phyloP scores from a whole-genome alignment of 2,888 invertebrate genomes.

The Nomada lathburiana region DNA sequence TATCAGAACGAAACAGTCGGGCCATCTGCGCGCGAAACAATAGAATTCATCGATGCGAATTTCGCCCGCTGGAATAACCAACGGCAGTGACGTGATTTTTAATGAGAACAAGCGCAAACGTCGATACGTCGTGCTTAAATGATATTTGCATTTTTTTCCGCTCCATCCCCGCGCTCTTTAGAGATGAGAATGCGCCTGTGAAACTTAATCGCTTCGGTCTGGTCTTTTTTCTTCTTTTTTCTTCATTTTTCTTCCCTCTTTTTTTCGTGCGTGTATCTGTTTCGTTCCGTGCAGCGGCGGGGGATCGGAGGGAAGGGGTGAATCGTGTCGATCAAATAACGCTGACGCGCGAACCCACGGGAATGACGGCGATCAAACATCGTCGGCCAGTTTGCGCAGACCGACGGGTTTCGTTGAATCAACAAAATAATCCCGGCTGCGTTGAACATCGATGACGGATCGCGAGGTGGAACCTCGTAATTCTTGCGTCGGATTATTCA shows the following conservation, averaged over 20 bases:
- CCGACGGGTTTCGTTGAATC: constrained; percentile 62
- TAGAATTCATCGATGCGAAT: neutral
- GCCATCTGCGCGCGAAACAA: neutral
- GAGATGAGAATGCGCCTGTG: constrained; percentile 5
- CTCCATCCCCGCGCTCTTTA: constrained; percentile 3
- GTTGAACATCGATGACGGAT: constrained; percentile 39
- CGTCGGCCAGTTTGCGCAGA: constrained; percentile 16
- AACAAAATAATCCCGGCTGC: constrained; percentile 59
- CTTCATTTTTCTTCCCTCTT: neutral
- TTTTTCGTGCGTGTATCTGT: too few species aligned
- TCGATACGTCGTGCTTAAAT: constrained; percentile 15
- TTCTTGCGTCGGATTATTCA: constrained; percentile 28
- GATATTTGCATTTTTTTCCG: constrained; percentile 27
- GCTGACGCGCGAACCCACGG: constrained; percentile 43
- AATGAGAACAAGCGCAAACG: constrained; percentile 6
- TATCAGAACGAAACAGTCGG: neutral
- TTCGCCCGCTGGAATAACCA: neutral
- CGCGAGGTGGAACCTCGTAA: constrained; percentile 15
- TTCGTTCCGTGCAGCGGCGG: neutral
- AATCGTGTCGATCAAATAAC: constrained; percentile 53
- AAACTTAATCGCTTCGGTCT: constrained; percentile 23
- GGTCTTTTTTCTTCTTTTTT: neutral
- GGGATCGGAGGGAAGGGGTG: neutral
- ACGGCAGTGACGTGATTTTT: constrained; percentile 23
- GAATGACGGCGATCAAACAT: constrained; percentile 47